Evolutionary conservation across 2,888 invertebrate genomes (phyloP).

Genomic region (Ferdinandea cuprea): DNA sequence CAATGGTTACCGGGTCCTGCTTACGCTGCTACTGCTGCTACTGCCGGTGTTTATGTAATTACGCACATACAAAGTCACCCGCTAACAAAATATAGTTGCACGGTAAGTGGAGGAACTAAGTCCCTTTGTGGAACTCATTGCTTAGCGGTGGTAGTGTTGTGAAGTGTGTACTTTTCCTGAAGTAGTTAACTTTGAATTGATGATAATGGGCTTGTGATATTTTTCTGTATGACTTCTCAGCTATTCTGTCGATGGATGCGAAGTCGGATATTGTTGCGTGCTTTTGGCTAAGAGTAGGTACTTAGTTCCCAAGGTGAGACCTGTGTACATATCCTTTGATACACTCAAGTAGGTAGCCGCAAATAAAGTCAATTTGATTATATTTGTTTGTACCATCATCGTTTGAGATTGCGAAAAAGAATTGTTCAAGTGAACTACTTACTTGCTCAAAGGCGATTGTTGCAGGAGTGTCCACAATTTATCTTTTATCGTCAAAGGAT

Average conservation of each 20-base stretch:
- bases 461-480: no score
- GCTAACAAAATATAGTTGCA: not conserved
- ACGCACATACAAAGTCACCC: not conserved
- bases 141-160: constrained; percentile 28
- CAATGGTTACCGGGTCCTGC: constrained; percentile 10
- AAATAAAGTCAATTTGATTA: constrained; percentile 35
- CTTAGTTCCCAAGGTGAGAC: constrained; percentile 38
- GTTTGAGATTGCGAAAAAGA: no score
- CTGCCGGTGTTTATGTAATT: constrained; percentile 24
- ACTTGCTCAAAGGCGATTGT: no score
- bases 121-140: constrained; percentile 34
- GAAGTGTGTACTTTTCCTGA: constrained; percentile 48
- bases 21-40: no score
- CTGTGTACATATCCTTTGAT: constrained; percentile 41
- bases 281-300: constrained; percentile 11
- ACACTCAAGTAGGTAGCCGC: constrained; percentile 29
- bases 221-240: not conserved
- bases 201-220: constrained; percentile 29
- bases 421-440: no score
- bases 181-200: constrained; percentile 44
- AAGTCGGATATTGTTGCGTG: not conserved
- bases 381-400: constrained; percentile 13
- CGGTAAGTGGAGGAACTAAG: constrained; percentile 6
- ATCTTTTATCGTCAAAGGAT: no score
- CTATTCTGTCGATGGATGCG: constrained; percentile 7